Percentiles rank a stretch among this genome's conserved stretches.
phyloP scores from a whole-genome alignment of 2,113 vertebrate genomes.

The Anhinga rufa region DNA sequence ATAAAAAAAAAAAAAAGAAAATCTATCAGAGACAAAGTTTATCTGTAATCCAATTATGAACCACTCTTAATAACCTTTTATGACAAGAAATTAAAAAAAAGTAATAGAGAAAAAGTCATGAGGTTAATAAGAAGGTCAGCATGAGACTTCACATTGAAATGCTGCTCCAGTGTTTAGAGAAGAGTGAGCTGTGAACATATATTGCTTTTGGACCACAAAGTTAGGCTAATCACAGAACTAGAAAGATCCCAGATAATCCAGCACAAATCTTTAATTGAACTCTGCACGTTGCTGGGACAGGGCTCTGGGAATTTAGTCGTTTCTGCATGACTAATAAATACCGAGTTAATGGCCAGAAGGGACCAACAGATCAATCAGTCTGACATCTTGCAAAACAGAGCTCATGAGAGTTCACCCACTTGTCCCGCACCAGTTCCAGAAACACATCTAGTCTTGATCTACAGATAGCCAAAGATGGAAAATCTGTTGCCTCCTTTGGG shows the following conservation, averaged over 20 bases:
- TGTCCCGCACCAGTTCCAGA: background rate
- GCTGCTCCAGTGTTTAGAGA: background rate
- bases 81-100: background rate
- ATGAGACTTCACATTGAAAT: background rate
- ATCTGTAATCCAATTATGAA: background rate
- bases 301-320: background rate
- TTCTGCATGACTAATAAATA: background rate
- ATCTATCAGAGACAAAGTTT: background rate
- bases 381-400: background rate
- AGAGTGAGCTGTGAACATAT: background rate
- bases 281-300: background rate
- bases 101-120: background rate
- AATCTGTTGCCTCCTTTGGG: background rate
- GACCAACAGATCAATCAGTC: background rate
- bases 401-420: background rate
- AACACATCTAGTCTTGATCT: background rate
- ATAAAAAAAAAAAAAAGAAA: background rate
- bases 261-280: background rate
- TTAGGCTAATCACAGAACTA: background rate
- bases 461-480: background rate
- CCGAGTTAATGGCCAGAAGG: background rate
- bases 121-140: background rate
- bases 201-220: background rate
- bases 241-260: background rate
- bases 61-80: background rate